Percentiles rank a stretch among this genome's conserved stretches.
Conservation (phyloP, 2,888 invertebrate genomes). For the Thymelicus lineola region DNA sequence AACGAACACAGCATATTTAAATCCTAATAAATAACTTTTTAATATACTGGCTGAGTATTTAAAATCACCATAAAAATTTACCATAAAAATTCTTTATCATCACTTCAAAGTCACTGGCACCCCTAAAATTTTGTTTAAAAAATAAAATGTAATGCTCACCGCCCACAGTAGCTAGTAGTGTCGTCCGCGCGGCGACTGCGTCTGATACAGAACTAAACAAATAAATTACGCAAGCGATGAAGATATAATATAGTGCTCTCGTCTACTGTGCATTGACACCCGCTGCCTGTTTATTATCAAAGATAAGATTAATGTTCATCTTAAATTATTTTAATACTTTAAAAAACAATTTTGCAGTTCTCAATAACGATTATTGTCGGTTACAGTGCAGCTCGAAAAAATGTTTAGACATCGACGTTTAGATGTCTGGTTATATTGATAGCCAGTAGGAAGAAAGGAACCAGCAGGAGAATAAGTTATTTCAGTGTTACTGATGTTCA, state of each 20-base stretch:
- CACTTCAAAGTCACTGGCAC: neutral
- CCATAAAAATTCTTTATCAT: neutral
- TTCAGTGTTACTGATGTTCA: too few species aligned
- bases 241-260: constrained; percentile 7
- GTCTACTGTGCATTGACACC: constrained; percentile 12
- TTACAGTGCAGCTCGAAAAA: too few species aligned
- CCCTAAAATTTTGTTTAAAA: constrained; percentile 2
- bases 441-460: too few species aligned
- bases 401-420: too few species aligned
- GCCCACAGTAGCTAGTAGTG: neutral
- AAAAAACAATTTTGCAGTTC: too few species aligned
- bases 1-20: too few species aligned
- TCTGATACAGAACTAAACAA: constrained; percentile 32
- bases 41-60: too few species aligned
- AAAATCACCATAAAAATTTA: neutral
- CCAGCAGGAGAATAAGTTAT: too few species aligned
- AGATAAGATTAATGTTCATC: neutral
- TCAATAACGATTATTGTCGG: too few species aligned
- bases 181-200: neutral
- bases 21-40: too few species aligned
- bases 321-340: neutral
- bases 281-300: neutral
- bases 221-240: constrained; percentile 31
- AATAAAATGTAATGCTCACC: constrained; percentile 25
- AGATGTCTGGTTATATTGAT: too few species aligned